Conservation (phyloP, 1,140 invertebrate species). For the Chelonus insularis region DNA sequence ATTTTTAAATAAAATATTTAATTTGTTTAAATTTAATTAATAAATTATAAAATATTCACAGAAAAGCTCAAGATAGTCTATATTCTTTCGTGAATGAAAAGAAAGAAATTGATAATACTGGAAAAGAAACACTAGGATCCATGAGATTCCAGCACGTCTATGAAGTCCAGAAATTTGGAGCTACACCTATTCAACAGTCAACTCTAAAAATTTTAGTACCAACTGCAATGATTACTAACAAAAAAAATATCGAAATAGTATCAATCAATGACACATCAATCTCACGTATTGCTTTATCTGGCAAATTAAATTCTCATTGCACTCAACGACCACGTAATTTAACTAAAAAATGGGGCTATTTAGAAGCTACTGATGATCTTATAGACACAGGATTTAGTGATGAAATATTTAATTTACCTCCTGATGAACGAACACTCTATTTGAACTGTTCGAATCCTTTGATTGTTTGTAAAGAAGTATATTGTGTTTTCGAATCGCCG, state of each 20-base stretch:
- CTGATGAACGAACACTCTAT: constrained; percentile 41
- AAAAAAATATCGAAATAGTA: constrained; percentile 37
- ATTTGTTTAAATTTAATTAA: no score
- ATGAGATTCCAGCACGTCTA: constrained; percentile 44
- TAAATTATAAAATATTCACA: no score
- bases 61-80: constrained; percentile 37
- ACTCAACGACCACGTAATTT: no score
- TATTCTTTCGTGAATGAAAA: constrained; percentile 34
- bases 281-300: background rate
- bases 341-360: no score
- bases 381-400: constrained; percentile 21
- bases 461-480: constrained; percentile 37
- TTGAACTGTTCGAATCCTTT: constrained; percentile 42
- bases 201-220: constrained; percentile 44
- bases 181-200: constrained; percentile 48
- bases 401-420: constrained; percentile 29
- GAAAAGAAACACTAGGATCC: constrained; percentile 14
- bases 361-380: background rate
- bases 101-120: constrained; percentile 21
- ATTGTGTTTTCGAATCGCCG: constrained; percentile 41
- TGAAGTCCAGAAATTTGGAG: constrained; percentile 54
- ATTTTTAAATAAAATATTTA: no score
- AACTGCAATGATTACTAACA: constrained; percentile 29
- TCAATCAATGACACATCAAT: constrained; percentile 37
- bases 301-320: background rate